A percentile compares a stretch with the other conserved stretches of the same genome.
Conservation (phyloP, 2,888 invertebrate genomes). For the Mythimna pallens region DNA sequence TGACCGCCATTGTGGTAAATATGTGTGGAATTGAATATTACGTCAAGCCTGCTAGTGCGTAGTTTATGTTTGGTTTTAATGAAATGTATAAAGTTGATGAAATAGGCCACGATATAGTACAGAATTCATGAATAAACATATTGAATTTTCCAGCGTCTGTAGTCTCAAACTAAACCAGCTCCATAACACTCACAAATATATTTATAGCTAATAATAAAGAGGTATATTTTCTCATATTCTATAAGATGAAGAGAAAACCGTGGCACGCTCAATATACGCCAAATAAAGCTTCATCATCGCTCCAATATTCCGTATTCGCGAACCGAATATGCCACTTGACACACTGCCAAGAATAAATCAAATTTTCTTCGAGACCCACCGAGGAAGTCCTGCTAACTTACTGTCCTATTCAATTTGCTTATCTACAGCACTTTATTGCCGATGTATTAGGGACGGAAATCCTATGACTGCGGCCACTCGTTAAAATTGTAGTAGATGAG, state of each 20-base stretch:
- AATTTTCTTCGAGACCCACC: conserved; percentile 73
- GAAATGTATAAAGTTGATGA: conserved; percentile 12
- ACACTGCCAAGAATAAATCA: conserved; percentile 87
- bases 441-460: conserved; percentile 30
- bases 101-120: conserved; percentile 6
- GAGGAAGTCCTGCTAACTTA: conserved; percentile 51
- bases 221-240: conserved; percentile 59
- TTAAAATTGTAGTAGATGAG: conserved; percentile 32
- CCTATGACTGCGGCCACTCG: neutral
- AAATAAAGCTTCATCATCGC: conserved; percentile 83
- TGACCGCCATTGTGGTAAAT: conserved; percentile 50
- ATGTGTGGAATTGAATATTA: conserved; percentile 55
- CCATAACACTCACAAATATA: conserved; percentile 34
- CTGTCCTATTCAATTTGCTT: conserved; percentile 45
- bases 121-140: neutral
- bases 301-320: conserved; percentile 81
- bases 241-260: conserved; percentile 70
- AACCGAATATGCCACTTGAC: conserved; percentile 83
- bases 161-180: neutral
- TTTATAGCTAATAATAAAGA: conserved; percentile 46
- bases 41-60: conserved; percentile 27
- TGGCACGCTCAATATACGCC: conserved; percentile 79
- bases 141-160: neutral
- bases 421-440: conserved; percentile 33
- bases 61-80: conserved; percentile 30